phyloP scores from a whole-genome alignment of 2,888 invertebrate species.

The Leptura quadrifasciata region DNA sequence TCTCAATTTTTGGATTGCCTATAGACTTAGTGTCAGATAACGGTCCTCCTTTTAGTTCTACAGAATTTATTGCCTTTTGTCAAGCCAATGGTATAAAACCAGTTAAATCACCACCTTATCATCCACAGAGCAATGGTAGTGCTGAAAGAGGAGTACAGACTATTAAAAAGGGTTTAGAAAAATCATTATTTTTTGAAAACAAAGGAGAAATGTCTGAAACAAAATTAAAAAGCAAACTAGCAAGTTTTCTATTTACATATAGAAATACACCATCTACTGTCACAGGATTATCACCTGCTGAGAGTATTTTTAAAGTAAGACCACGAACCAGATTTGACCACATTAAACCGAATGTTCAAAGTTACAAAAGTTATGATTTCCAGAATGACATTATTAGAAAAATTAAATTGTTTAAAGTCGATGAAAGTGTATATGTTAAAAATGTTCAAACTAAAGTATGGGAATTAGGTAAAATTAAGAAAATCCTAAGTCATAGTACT shows the following conservation, averaged over 20 bases:
- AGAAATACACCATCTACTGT: constrained; percentile 43
- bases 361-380: background rate
- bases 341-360: constrained; percentile 36
- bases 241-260: constrained; percentile 1
- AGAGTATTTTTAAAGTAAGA: constrained; percentile 37
- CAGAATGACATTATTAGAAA: constrained; percentile 13
- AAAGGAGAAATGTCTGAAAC: too few species aligned
- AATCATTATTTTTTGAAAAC: too few species aligned
- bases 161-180: too few species aligned
- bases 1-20: too few species aligned
- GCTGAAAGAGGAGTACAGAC: too few species aligned
- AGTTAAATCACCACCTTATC: too few species aligned
- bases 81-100: too few species aligned
- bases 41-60: too few species aligned
- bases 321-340: constrained; percentile 47
- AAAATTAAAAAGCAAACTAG: too few species aligned
- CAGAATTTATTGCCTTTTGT: too few species aligned
- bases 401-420: background rate
- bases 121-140: too few species aligned
- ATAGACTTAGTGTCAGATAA: too few species aligned
- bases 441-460: constrained; percentile 30
- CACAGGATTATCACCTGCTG: constrained; percentile 37
- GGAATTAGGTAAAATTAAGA: constrained; percentile 35
- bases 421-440: constrained; percentile 39
- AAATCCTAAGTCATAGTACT: constrained; percentile 31